Percentiles rank a stretch among this genome's conserved stretches.
phyloP scores from a whole-genome alignment of 2,113 vertebrate species.

The Pao palembangensis region DNA sequence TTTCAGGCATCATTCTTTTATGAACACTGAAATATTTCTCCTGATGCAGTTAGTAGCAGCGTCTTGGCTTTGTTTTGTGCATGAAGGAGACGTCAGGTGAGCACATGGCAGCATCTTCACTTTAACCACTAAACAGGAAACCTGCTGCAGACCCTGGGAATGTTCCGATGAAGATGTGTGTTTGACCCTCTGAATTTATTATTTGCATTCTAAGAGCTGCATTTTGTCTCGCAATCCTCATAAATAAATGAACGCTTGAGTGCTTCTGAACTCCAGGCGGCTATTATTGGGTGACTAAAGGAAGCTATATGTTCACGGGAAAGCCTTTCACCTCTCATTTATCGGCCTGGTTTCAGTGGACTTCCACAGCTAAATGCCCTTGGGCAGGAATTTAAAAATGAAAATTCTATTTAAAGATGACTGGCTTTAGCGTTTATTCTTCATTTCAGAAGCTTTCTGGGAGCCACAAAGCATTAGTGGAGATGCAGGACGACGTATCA shows the following conservation, averaged over 20 bases:
- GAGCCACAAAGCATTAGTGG: conserved; percentile 94
- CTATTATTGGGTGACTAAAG: conserved; percentile 33
- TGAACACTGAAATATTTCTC: neutral
- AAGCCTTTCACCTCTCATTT: conserved; percentile 11
- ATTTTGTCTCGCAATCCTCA: conserved; percentile 18
- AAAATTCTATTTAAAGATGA: conserved; percentile 3
- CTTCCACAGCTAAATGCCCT: neutral
- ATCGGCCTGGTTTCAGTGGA: neutral
- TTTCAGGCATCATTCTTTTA: conserved; percentile 4
- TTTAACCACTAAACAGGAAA: conserved; percentile 7
- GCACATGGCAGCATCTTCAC: conserved; percentile 1
- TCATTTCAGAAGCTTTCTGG: conserved; percentile 89
- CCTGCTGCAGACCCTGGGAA: conserved; percentile 1
- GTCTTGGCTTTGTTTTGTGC: neutral
- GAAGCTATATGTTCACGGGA: neutral
- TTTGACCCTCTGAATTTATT: conserved; percentile 23
- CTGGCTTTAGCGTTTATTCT: conserved; percentile 6
- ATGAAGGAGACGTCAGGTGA: conserved; percentile 30
- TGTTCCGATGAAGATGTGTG: neutral
- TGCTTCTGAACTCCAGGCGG: conserved; percentile 25
- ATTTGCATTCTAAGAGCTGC: neutral
- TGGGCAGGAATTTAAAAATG: neutral
- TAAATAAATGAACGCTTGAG: conserved; percentile 61
- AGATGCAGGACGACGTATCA: conserved; percentile 90
- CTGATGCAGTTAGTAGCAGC: no score